A percentile compares a stretch with the other conserved stretches of the same genome.
These are phyloP conservation scores for Phoenicopterus ruber DNA, from an alignment of 2,113 vertebrate genomes.

Conservation along the genomic window DNA sequence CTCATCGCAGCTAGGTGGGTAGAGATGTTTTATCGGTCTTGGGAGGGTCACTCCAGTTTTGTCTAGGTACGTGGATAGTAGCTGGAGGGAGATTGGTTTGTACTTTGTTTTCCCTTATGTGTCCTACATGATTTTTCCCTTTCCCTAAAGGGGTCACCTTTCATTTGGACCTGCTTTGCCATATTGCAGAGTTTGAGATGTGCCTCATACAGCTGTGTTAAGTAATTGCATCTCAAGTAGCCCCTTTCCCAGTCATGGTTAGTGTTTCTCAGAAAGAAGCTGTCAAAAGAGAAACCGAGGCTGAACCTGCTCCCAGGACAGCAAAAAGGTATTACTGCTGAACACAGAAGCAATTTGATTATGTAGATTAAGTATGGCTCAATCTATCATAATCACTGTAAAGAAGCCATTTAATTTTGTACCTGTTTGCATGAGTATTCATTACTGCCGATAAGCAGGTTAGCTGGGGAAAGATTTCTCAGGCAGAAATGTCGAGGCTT, in stretches of 20 bases:
- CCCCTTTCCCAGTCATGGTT: not conserved
- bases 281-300: not conserved
- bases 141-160: not conserved
- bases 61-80: not conserved
- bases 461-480: not conserved
- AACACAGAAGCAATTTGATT: constrained; percentile 64
- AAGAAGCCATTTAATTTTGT: constrained; percentile 69
- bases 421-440: constrained; percentile 59
- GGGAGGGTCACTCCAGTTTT: not conserved
- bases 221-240: not conserved
- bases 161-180: not conserved
- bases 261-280: constrained; percentile 16
- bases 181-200: not conserved
- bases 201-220: not conserved
- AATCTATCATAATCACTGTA: constrained; percentile 60
- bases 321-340: constrained; percentile 32
- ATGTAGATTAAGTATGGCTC: constrained; percentile 65
- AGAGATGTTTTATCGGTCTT: not conserved
- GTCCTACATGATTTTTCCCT: not conserved
- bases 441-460: constrained; percentile 50
- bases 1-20: not conserved
- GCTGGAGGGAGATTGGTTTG: not conserved
- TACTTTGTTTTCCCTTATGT: not conserved
- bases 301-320: constrained; percentile 31
- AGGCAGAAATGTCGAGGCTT: constrained; percentile 30